phyloP scores from a whole-genome alignment of 64 coral and sea anemone species.

The Astreopora myriophthalma region DNA sequence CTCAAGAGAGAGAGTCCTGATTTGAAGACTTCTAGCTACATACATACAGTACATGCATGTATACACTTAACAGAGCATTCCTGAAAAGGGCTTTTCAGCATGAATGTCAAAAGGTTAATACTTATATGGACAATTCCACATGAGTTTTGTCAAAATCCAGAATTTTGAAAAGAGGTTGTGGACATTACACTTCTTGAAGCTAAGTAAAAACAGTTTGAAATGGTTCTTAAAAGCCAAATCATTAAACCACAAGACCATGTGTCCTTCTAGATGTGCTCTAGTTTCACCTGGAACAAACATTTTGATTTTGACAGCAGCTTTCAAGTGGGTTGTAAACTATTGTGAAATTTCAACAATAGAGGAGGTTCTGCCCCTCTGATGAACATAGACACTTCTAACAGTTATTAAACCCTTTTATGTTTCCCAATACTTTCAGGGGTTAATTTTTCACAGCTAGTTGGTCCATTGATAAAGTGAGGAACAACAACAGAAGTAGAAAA shows the following conservation, averaged over 20 bases:
- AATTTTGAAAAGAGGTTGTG: not conserved
- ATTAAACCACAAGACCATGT: constrained; percentile 14
- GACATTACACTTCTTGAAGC: not conserved
- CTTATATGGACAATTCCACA: not conserved
- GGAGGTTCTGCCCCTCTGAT: not conserved
- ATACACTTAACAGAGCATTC: too few species aligned
- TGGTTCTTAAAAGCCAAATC: not conserved
- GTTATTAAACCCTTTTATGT: constrained; percentile 28
- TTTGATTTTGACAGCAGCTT: not conserved
- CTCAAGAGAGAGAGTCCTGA: too few species aligned
- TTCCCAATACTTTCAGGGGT: constrained; percentile 49
- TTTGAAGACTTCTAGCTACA: too few species aligned
- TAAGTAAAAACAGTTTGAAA: not conserved
- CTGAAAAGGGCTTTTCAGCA: too few species aligned
- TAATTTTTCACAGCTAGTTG: constrained; percentile 21
- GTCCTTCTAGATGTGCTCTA: not conserved
- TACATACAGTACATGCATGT: too few species aligned
- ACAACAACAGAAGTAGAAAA: constrained; percentile 15
- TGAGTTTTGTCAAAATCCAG: not conserved
- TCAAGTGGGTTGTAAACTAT: constrained; percentile 1
- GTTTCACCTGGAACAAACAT: constrained; percentile 14
- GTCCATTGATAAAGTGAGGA: constrained; percentile 30
- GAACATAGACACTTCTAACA: not conserved
- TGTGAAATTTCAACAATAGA: constrained; percentile 2
- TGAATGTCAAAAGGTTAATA: too few species aligned